A percentile compares a stretch with the other conserved stretches of the same genome.
These are phyloP conservation scores for Spongilla lacustris DNA, from an alignment of 37 sponge, comb jelly and placozoan species.

Conservation along the genomic window DNA sequence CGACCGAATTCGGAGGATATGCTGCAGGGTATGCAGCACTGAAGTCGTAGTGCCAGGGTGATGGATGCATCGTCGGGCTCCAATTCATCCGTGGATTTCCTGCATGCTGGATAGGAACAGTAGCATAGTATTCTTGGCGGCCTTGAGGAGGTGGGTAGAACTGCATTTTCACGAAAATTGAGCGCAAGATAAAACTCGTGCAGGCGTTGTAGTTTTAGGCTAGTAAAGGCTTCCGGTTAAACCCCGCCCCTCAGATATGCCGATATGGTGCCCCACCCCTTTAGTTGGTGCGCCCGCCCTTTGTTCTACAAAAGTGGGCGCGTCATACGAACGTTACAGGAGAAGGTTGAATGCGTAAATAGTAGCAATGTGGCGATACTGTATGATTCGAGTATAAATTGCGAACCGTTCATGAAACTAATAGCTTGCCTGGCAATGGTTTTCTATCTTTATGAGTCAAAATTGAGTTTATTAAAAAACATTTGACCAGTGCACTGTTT, in stretches of 20 bases:
- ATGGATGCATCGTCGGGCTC: constrained; percentile 47
- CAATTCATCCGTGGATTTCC: constrained; percentile 51
- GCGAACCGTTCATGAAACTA: background rate
- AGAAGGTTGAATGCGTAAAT: background rate
- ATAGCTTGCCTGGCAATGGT: background rate
- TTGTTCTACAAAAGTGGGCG: background rate
- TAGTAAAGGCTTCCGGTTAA: background rate
- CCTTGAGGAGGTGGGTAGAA: constrained; percentile 36
- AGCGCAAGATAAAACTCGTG: background rate
- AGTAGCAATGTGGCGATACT: no score
- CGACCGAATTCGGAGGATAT: constrained; percentile 3
- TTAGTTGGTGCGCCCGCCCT: background rate
- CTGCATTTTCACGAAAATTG: constrained; percentile 24
- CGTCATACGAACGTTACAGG: background rate
- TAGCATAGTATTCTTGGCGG: constrained; percentile 19
- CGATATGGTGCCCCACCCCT: background rate
- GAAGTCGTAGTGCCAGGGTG: constrained; percentile 59
- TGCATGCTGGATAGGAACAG: background rate
- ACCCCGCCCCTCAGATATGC: background rate
- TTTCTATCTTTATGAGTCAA: background rate
- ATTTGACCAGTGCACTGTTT: background rate
- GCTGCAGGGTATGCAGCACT: constrained; percentile 18
- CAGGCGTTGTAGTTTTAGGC: background rate
- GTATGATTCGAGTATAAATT: background rate
- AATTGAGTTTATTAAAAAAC: background rate